Evolutionary conservation across 2,113 vertebrate genomes (phyloP), one percentile per base, ranked within the genome.

Genomic region (Hipposideros armiger): DNA sequence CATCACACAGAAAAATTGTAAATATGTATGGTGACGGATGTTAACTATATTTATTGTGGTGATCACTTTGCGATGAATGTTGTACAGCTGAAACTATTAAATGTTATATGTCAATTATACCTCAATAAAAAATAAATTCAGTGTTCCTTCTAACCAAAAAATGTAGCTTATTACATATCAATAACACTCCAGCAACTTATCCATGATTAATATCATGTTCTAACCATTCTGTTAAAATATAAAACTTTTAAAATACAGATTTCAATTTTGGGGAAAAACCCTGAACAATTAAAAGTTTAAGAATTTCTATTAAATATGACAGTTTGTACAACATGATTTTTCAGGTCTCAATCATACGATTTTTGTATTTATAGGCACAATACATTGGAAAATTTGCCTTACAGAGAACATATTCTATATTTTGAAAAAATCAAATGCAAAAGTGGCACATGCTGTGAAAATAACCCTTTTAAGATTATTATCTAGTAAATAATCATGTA

Each of bases 341-440:
- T 64, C 28, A 74, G 24, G n/a, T 90, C 85, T 82, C 69, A 94
- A 78, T 69, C 64, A 70, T 60, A 64, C 0, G 90, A 40, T 40
- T 30, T 56, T 47, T 83, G 16, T 74, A 47, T 87, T 96, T 77
- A 93, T 69, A 97, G 0, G 83, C 40, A 94, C 0, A 0, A 64
- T 4, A 10, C 58, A 83, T 52, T 86, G 90, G 17, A 60, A 94
- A 96, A 90, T 92, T 30, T 96, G 64, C 94, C 89, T 97, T 83
- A 36, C 0, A n/a, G n/a, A 90, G 36, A 83, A 50, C 22, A 88
- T 26, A 64, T 7, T 92, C 73, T 87, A 11, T n/a, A n/a, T 81
- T 73, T 83, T 90, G 95, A 77, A 32, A 89, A 91, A 89, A 97
- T 66, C 76, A 62, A 97, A 96, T 85, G 52, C 69, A 11, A 3